These are phyloP conservation scores for Thereva unica DNA, from an alignment of 2,888 invertebrate species.

Conservation along the genomic window DNA sequence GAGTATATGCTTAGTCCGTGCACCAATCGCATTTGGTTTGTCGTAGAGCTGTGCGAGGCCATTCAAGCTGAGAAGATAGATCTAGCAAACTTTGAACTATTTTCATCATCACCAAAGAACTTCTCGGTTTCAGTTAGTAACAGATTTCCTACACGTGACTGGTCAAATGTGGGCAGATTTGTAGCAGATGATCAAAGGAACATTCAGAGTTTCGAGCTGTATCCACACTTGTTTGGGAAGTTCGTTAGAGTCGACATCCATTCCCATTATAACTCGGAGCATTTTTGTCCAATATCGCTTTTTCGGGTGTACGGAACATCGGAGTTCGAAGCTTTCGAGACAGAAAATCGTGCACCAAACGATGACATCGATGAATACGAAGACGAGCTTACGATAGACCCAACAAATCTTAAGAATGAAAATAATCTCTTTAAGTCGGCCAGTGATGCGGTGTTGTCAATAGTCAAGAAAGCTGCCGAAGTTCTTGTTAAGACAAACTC, in stretches of 20 bases:
- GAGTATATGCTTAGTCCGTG: conserved; percentile 99
- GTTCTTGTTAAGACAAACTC: conserved; percentile 76
- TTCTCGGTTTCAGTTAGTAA: conserved; percentile 87
- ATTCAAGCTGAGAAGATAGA: conserved; percentile 95
- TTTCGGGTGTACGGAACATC: conserved; percentile 93
- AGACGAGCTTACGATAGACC: conserved; percentile 65
- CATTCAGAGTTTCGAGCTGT: conserved; percentile 82
- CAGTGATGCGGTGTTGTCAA: conserved; percentile 86
- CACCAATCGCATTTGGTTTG: conserved; percentile 90
- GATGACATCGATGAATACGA: conserved; percentile 72
- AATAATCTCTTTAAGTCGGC: conserved; percentile 84
- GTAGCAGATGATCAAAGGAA: conserved; percentile 84
- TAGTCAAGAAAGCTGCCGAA: conserved; percentile 90
- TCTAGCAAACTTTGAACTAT: conserved; percentile 95
- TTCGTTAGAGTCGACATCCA: conserved; percentile 89
- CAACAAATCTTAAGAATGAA: conserved; percentile 55
- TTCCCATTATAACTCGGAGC: conserved; percentile 94
- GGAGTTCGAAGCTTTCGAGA: conserved; percentile 86
- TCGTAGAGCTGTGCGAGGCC: conserved; percentile 97
- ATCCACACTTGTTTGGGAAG: conserved; percentile 82
- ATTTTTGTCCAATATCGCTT: conserved; percentile 96
- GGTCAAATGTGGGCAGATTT: conserved; percentile 87
- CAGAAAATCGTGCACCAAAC: conserved; percentile 72
- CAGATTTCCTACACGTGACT: conserved; percentile 88
- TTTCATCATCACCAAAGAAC: conserved; percentile 94